Percentiles rank a stretch among this genome's conserved stretches.
Evolutionary conservation across 2,888 invertebrate species (phyloP).

Genomic region (Sphecodes monilicornis): DNA sequence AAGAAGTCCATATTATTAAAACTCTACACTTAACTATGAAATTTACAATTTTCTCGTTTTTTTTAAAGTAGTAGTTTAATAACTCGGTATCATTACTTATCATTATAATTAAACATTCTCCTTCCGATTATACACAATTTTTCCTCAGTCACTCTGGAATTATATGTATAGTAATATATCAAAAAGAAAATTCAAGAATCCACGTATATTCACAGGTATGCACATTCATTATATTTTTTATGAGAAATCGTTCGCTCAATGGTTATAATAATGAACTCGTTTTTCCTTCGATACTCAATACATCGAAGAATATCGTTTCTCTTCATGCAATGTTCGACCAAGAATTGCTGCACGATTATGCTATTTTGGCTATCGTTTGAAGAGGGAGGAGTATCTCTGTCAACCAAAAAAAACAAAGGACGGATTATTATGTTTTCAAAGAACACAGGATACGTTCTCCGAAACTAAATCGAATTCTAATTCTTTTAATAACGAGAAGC

Average conservation of each 20-base stretch:
- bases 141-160: slow-evolving; percentile 54
- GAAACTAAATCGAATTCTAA: slow-evolving; percentile 12
- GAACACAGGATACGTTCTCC: slow-evolving; percentile 1
- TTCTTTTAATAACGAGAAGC: neutral
- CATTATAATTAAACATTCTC: slow-evolving; percentile 52
- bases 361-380: slow-evolving; percentile 14
- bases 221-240: slow-evolving; percentile 29
- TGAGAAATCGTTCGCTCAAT: slow-evolving; percentile 26
- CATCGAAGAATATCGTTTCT: neutral
- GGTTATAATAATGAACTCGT: slow-evolving; percentile 20
- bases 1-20: slow-evolving; percentile 64
- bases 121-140: slow-evolving; percentile 57
- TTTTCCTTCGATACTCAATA: slow-evolving; percentile 15
- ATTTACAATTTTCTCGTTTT: slow-evolving; percentile 65
- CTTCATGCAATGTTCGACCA: neutral
- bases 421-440: slow-evolving; percentile 58
- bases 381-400: slow-evolving; percentile 60
- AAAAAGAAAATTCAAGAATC: slow-evolving; percentile 37
- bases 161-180: slow-evolving; percentile 22
- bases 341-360: slow-evolving; percentile 14
- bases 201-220: slow-evolving; percentile 43
- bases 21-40: slow-evolving; percentile 64
- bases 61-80: slow-evolving; percentile 48
- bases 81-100: slow-evolving; percentile 55
- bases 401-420: slow-evolving; percentile 57